Evolutionary conservation across 1,140 invertebrate species (phyloP), one percentile per base, ranked within the genome.

Genomic region (Pygmarrhopalites habei): DNA sequence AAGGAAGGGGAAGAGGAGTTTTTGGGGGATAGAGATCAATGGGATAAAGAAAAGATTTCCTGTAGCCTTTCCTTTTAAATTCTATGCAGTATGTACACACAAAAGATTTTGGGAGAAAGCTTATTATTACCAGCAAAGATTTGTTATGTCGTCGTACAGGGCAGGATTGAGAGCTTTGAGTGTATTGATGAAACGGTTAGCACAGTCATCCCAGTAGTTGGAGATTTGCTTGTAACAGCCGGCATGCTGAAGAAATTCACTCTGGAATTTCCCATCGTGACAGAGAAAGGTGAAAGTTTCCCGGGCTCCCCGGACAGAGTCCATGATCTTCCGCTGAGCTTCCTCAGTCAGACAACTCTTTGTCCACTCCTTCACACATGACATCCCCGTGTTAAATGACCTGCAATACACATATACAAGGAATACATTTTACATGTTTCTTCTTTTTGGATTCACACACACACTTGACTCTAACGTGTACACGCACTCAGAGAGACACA

Each of bases 121-220:
- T n/a, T n/a, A n/a, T n/a, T n/a, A n/a, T 49, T 57, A 63, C 64
- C 64, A 66, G 29, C 64, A 66, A 43, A 62, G 46, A 43, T 49
- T 62, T 14, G 26, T 7, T 3, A 30, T 19, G 53, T 62, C 44
- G 5, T 43, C 47, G 19, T 21, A 19, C n/a, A 51, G 44, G 30
- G 44, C 15, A 28, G 29, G 41, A 35, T 41, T 58, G 32, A n/a
- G 26, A 19, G 30, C 53, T n/a, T 49, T 63, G 19, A 63, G 39
- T 55, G 25, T 60, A 3, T 52, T 56, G 21, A 63, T 56, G 58
- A 62, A 67, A 41, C 49, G 30, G 21, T 19, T 17, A 10, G 66
- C 61, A 29, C 66, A 67, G 4, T 60, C 55, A 46, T 67, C 66
- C 61, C 58, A 67, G 14, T 56, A 32, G 26, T 41, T 23, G 10